A percentile compares a stretch with the other conserved stretches of the same genome.
Evolutionary conservation across 2,797 vertebrate genomes (phyloP).

Genomic region (Neomorphus geoffroyi): DNA sequence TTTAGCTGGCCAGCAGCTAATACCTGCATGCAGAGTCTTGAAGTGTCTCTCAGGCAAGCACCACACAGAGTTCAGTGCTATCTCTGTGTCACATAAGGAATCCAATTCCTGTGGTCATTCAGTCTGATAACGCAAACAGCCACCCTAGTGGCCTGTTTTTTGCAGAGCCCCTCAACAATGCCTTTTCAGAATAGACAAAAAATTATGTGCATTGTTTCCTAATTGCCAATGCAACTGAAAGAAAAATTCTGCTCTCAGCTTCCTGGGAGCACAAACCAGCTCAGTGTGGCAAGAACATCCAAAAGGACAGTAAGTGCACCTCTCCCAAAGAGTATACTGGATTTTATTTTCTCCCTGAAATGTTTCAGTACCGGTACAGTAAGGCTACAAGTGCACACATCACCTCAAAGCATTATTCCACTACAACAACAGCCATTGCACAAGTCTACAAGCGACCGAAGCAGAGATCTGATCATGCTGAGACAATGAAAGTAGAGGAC

Average conservation of each 20-base stretch:
- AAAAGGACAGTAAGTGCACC: not conserved
- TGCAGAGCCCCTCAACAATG: slow-evolving; percentile 31
- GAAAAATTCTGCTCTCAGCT: slow-evolving; percentile 54
- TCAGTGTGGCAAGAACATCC: slow-evolving; percentile 28
- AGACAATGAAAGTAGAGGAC: not conserved
- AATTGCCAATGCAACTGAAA: slow-evolving; percentile 49
- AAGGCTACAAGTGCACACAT: not conserved
- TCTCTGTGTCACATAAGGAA: slow-evolving; percentile 26
- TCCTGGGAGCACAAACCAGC: slow-evolving; percentile 51
- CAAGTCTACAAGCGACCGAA: slow-evolving; percentile 3
- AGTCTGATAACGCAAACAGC: slow-evolving; percentile 29
- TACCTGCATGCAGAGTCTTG: not conserved
- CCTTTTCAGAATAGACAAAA: slow-evolving; percentile 41
- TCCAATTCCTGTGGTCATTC: slow-evolving; percentile 21
- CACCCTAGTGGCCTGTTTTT: slow-evolving; percentile 49
- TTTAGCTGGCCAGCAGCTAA: not conserved
- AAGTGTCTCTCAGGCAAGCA: not conserved
- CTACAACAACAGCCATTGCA: not conserved
- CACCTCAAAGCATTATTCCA: slow-evolving; percentile 22
- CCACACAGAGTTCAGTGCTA: not conserved
- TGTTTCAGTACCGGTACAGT: not conserved
- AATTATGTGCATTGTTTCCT: slow-evolving; percentile 54
- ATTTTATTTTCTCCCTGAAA: not conserved
- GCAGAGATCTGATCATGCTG: not conserved
- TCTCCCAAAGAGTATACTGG: not conserved